Percentiles rank a stretch among this genome's conserved stretches.
phyloP scores from a whole-genome alignment of 2,113 vertebrate genomes.

The Alethe castanea region DNA sequence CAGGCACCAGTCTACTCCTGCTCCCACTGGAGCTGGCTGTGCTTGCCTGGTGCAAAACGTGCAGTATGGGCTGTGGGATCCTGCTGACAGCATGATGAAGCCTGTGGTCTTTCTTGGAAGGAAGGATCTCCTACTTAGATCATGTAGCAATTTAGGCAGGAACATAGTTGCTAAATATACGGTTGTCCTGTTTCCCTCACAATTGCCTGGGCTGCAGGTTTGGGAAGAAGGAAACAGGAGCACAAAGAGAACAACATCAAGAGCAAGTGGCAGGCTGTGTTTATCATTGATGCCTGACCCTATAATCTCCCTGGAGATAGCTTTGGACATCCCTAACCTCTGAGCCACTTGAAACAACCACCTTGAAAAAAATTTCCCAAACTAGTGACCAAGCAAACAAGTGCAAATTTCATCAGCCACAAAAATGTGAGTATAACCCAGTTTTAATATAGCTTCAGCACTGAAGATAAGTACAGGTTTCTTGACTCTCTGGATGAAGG shows the following conservation, averaged over 20 bases:
- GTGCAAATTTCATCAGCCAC: conserved; percentile 24
- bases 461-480: conserved; percentile 11
- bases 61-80: not conserved
- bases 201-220: not conserved
- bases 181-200: not conserved
- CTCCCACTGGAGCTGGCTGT: not conserved
- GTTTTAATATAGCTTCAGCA: not conserved
- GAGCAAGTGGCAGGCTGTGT: not conserved
- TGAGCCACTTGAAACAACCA: conserved; percentile 40
- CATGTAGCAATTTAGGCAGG: not conserved
- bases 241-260: not conserved
- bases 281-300: not conserved
- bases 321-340: not conserved
- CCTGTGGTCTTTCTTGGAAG: not conserved
- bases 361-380: conserved; percentile 4
- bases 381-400: conserved; percentile 42
- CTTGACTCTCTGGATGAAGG: not conserved
- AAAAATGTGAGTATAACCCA: conserved; percentile 35
- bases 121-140: not conserved
- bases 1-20: not conserved
- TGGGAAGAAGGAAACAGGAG: not conserved
- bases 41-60: not conserved
- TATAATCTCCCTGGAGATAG: not conserved
- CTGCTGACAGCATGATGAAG: not conserved
- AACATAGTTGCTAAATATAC: not conserved